These are phyloP conservation scores for Calosoma granatense DNA, from an alignment of 1,140 invertebrate species.

Conservation along the genomic window DNA sequence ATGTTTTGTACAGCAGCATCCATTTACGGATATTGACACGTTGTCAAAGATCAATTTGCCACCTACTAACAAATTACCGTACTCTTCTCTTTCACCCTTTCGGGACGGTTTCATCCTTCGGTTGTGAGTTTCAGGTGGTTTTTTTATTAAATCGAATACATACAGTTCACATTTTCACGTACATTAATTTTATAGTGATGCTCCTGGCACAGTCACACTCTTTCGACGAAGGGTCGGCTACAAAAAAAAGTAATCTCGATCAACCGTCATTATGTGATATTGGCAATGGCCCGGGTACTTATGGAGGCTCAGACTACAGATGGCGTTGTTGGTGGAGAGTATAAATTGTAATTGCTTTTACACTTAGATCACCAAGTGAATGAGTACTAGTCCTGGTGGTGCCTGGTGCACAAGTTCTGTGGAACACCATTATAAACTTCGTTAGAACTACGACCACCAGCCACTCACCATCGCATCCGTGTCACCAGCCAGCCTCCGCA, in stretches of 20 bases:
- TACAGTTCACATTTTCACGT: background rate
- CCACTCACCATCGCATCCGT: background rate
- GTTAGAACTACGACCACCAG: background rate
- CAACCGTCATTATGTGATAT: background rate
- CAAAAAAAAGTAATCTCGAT: background rate
- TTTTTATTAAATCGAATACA: no score
- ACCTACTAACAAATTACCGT: background rate
- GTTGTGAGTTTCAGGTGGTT: no score
- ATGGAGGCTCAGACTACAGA: background rate
- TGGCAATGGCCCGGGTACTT: background rate
- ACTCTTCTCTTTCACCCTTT: no score
- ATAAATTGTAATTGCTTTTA: background rate
- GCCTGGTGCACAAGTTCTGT: background rate
- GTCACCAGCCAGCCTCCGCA: background rate
- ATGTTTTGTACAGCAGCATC: background rate
- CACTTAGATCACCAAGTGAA: background rate
- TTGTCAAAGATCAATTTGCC: constrained; percentile 3
- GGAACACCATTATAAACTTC: background rate
- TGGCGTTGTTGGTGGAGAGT: background rate
- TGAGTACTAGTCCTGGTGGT: no score
- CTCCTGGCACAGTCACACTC: no score
- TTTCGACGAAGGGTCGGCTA: background rate
- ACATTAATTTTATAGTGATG: background rate
- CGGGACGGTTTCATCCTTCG: no score
- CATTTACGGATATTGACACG: constrained; percentile 1